Conservation (phyloP, 2,797 vertebrate genomes). For the Tokudaia muenninki region DNA sequence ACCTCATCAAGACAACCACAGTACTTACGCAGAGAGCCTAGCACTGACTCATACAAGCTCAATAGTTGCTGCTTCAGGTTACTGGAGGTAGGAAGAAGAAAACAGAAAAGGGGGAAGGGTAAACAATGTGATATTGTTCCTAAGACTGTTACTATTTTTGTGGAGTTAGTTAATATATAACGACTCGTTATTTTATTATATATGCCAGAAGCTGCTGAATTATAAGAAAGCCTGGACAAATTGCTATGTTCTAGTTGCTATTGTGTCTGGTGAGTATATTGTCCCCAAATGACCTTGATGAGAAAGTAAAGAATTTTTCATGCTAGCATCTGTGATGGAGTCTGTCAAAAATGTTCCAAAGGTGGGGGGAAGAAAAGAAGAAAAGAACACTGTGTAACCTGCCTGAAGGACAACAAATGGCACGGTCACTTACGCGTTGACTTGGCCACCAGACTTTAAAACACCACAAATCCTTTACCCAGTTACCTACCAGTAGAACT, state of each 20-base stretch:
- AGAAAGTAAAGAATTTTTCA: background rate
- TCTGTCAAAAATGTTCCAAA: background rate
- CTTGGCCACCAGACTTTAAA: background rate
- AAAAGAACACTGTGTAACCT: background rate
- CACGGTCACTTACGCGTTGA: background rate
- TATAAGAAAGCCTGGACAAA: constrained; percentile 77
- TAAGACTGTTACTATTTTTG: constrained; percentile 85
- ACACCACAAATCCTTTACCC: background rate
- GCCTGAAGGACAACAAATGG: background rate
- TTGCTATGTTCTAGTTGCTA: constrained; percentile 64
- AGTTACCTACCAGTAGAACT: background rate
- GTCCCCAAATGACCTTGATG: background rate
- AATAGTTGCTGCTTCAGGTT: background rate
- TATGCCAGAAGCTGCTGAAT: constrained; percentile 62
- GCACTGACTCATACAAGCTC: fast-evolving
- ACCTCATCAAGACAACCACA: no score
- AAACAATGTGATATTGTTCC: background rate
- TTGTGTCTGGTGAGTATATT: constrained; percentile 75
- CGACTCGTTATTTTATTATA: constrained; percentile 63
- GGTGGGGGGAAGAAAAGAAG: background rate
- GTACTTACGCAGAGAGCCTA: no score
- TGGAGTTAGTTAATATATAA: constrained; percentile 89
- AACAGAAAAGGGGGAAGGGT: background rate
- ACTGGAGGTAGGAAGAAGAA: background rate
- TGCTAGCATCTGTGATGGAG: background rate